Evolutionary conservation across 1,140 invertebrate species (phyloP).

Genomic region (Marisa cornuarietis): DNA sequence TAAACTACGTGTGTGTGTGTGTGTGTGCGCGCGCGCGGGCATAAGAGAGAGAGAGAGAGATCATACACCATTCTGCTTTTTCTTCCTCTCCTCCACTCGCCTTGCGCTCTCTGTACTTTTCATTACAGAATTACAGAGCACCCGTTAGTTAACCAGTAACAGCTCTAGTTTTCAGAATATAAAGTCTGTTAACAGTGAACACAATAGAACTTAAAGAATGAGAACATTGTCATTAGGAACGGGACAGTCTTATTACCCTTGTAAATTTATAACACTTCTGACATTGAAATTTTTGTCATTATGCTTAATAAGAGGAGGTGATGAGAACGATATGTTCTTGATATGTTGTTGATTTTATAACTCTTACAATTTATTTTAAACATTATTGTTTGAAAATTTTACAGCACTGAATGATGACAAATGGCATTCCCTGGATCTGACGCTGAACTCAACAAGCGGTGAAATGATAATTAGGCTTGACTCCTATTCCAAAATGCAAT

Average conservation of each 20-base stretch:
- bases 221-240: neutral
- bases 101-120: neutral
- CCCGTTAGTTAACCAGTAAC: neutral
- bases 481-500: slow-evolving; percentile 77
- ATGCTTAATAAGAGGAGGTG: too few relatives aligned
- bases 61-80: neutral
- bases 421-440: slow-evolving; percentile 87
- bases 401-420: slow-evolving; percentile 82
- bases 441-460: slow-evolving; percentile 83
- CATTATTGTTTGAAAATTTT: neutral
- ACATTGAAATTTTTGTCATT: neutral
- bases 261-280: neutral
- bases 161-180: neutral
- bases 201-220: neutral
- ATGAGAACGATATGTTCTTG: neutral
- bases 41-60: neutral
- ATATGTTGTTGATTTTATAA: neutral
- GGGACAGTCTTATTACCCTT: neutral
- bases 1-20: neutral
- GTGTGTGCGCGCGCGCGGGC: slow-evolving; percentile 1
- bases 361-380: too few relatives aligned
- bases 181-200: neutral
- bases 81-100: neutral
- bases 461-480: slow-evolving; percentile 86
- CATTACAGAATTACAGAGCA: neutral